phyloP scores from a whole-genome alignment of 92 coral and sea anemone genomes.

The Porites cylindrica region DNA sequence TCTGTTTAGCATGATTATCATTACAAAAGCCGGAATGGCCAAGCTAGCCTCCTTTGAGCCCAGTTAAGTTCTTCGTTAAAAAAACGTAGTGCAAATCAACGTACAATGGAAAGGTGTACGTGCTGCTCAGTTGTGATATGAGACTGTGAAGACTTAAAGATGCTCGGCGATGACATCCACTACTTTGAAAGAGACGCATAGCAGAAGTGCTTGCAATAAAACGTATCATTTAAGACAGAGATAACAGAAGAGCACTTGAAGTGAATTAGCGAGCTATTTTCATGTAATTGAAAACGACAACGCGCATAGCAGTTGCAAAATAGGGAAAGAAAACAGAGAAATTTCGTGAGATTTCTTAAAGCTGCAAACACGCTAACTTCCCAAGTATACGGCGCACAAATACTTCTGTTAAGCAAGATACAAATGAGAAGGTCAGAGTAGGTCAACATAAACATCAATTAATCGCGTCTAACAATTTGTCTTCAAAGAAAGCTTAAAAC shows the following conservation, averaged over 20 bases:
- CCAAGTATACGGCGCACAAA: conserved; percentile 7
- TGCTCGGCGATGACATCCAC: not conserved
- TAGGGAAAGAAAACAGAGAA: no score
- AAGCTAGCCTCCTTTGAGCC: not conserved
- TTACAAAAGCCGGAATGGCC: not conserved
- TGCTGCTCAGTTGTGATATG: not conserved
- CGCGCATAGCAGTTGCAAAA: no score
- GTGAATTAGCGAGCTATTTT: not conserved
- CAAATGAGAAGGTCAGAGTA: not conserved
- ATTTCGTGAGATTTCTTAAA: not conserved
- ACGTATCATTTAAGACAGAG: not conserved
- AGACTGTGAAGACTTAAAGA: not conserved
- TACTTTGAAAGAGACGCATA: not conserved
- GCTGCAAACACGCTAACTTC: not conserved
- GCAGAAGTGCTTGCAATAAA: not conserved
- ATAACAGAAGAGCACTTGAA: not conserved
- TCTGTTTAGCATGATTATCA: not conserved
- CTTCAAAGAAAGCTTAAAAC: not conserved
- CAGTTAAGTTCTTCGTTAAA: not conserved
- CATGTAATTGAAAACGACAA: no score
- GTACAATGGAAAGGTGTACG: not conserved
- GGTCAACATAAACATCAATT: conserved; percentile 13
- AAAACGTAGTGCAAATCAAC: not conserved
- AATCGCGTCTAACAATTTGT: not conserved
- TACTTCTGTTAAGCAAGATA: not conserved